phyloP scores from a whole-genome alignment of 2,113 vertebrate genomes.

The Cercopithecus mona region DNA sequence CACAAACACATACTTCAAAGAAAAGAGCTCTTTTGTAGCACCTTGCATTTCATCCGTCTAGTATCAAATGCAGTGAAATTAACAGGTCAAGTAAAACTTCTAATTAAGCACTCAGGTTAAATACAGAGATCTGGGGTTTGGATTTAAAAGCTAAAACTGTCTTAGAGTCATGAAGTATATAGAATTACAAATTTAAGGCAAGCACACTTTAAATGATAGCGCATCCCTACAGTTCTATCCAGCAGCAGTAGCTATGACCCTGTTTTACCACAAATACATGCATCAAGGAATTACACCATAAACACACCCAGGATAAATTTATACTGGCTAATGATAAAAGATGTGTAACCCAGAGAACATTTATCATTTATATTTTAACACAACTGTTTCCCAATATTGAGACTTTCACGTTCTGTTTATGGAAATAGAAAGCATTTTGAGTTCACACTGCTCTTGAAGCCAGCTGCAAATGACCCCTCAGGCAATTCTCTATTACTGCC shows the following conservation, averaged over 20 bases:
- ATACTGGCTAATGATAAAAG: neutral
- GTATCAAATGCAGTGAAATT: constrained; percentile 48
- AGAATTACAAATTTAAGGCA: constrained; percentile 61
- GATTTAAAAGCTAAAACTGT: constrained; percentile 63
- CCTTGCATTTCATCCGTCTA: neutral
- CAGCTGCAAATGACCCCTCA: constrained; percentile 35
- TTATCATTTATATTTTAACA: constrained; percentile 54
- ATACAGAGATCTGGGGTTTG: constrained; percentile 50
- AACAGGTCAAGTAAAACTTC: constrained; percentile 67
- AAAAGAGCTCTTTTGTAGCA: neutral
- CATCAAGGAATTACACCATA: neutral
- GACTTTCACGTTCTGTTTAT: constrained; percentile 1
- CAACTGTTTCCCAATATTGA: neutral
- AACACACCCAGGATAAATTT: neutral
- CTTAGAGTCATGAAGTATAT: constrained; percentile 6
- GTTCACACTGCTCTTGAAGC: constrained; percentile 38
- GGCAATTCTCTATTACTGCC: neutral
- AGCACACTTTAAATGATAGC: constrained; percentile 46
- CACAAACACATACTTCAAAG: neutral
- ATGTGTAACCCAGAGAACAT: neutral
- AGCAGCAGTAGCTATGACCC: neutral
- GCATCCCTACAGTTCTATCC: neutral
- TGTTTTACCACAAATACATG: neutral
- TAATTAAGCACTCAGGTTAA: constrained; percentile 72
- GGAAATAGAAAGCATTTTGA: constrained; percentile 3